Conservation (phyloP, 2,797 vertebrate genomes). For the Phyllotis vaccarum region DNA sequence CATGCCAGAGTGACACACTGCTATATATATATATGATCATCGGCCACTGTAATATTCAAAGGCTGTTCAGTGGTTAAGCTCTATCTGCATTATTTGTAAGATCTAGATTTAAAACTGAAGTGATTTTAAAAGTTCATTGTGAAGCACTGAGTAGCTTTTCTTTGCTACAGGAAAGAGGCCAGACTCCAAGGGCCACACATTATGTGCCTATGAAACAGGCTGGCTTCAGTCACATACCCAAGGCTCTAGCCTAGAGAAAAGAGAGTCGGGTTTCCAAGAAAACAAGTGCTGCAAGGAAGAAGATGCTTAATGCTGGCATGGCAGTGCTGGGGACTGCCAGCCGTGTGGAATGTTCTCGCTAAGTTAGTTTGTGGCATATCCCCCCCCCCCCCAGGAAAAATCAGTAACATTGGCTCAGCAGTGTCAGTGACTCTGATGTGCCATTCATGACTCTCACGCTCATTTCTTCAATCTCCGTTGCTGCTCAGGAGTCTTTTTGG, state of each 20-base stretch:
- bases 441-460: conserved; percentile 4
- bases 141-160: conserved; percentile 16
- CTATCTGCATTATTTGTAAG: conserved; percentile 38
- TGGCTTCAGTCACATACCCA: conserved; percentile 34
- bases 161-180: conserved; percentile 34
- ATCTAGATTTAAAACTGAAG: conserved; percentile 39
- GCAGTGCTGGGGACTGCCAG: neutral
- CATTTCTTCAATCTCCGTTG: neutral
- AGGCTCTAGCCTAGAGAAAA: neutral
- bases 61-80: neutral
- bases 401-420: conserved; percentile 7
- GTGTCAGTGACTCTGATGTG: neutral
- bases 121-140: neutral
- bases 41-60: conserved; percentile 23
- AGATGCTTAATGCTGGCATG: neutral
- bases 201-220: neutral
- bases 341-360: neutral
- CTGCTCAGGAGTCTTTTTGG: neutral
- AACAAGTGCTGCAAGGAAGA: conserved; percentile 4
- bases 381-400: neutral
- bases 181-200: neutral
- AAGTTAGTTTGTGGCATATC: conserved; percentile 4
- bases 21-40: neutral
- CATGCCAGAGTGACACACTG: neutral
- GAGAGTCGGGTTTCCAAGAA: neutral